Conservation (phyloP, 2,797 vertebrate genomes). For the Parauchenoglanis ngamensis region DNA sequence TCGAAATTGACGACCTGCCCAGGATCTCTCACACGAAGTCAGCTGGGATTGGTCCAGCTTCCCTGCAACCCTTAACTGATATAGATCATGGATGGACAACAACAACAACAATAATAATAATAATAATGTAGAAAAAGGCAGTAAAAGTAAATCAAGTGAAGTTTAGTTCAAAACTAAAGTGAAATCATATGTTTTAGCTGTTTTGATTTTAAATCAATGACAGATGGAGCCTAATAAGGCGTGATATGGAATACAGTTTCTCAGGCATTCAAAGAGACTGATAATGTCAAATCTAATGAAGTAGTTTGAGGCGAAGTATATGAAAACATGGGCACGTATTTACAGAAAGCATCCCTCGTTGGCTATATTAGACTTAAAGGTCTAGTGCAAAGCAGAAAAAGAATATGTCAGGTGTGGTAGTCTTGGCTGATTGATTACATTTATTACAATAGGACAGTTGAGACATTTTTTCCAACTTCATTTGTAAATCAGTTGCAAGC, state of each 20-base stretch:
- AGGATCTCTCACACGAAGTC: no score
- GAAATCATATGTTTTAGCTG: background rate
- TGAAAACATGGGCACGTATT: background rate
- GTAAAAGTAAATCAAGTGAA: background rate
- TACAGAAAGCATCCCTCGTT: background rate
- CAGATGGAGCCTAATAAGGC: background rate
- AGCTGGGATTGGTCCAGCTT: no score
- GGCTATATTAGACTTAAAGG: background rate
- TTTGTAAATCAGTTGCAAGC: background rate
- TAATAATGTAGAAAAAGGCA: background rate
- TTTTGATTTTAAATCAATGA: background rate
- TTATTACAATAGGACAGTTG: background rate
- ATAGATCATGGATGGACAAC: background rate
- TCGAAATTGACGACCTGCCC: no score
- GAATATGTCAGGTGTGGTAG: background rate
- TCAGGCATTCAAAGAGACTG: background rate
- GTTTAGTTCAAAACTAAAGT: background rate
- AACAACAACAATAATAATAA: no score
- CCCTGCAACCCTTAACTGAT: no score
- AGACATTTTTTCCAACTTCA: background rate
- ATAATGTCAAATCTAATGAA: background rate
- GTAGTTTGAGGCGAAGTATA: background rate
- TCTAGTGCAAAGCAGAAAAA: background rate
- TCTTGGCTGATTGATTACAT: background rate
- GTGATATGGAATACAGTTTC: background rate